Base-by-base conservation (phyloP, 2,797 vertebrate species). In the Caiman crocodilus region DNA sequence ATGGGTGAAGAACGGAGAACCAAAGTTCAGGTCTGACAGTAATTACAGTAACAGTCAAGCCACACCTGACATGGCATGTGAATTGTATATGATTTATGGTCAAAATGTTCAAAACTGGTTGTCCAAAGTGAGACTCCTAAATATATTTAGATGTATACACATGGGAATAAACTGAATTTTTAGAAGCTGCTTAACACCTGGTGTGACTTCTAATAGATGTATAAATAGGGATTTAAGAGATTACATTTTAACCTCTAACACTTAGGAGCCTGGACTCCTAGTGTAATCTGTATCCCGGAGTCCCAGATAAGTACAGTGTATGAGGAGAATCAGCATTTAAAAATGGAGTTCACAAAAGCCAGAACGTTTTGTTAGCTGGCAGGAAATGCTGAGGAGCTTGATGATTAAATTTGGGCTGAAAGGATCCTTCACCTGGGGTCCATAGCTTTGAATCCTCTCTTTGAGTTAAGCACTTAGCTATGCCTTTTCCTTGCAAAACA, bases 41-140 rank as follows among this genome's bases (percentile, higher is more conserved):
- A 89, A 78, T 63, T 92, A 25, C 76, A 18, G 50, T 25, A 35
- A 50, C 18, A 58, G 63, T 94, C 96, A 13, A 61, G 23, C 89
- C 63, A 7, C 2, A 82, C 30, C 89, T 89, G 79, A 35, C 65
- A 60, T 55, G 21, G 55, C 90, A 87, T 61, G 71, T 69, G n/a
- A 86, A 90, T 57, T 76, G 14, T 12, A 7, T 4, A 56, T 79
- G 65, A 87, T 89, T 94, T 86, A 84, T 84, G 79, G 65, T n/a
- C 76, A 82, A 93, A 90, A 58, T 0, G 0, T 57, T 42, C 75
- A 86, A 76, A 82, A 18, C 23, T 84, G 14, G 5, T 93, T 84
- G 88, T 60, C 17, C 57, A 90, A 30, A 86, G 67, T 63, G 60
- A 91, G 81, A 76, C 60, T 42, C 56, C 17, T 30, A 89, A 88